Conservation (phyloP, 2,797 vertebrate species). For the Sebastes trivittatus region DNA sequence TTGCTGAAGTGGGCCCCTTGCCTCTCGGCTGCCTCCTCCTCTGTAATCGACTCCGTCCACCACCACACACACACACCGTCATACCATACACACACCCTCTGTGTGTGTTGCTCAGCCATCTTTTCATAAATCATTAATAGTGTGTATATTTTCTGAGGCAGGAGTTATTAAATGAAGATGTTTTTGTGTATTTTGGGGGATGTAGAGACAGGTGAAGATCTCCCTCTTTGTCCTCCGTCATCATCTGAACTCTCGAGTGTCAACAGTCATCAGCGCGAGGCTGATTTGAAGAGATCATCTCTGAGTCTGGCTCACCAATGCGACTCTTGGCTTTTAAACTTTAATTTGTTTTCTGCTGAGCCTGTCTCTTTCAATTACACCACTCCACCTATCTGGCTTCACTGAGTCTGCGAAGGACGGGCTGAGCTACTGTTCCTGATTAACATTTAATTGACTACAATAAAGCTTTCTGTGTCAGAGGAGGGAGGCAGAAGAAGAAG, state of each 20-base stretch:
- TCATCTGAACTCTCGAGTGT: conserved; percentile 9
- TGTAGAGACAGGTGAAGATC: conserved; percentile 4
- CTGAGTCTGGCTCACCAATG: conserved; percentile 30
- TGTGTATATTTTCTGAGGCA: conserved; percentile 3
- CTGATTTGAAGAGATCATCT: conserved; percentile 49
- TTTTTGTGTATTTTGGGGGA: background rate
- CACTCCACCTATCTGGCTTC: conserved; percentile 53
- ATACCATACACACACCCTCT: background rate
- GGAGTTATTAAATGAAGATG: background rate
- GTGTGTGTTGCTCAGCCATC: background rate
- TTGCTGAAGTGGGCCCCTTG: conserved; percentile 73
- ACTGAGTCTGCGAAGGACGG: conserved; percentile 40
- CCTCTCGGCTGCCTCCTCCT: conserved; percentile 32
- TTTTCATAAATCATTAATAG: conserved; percentile 1
- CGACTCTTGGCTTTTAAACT: conserved; percentile 72
- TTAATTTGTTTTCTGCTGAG: conserved; percentile 80
- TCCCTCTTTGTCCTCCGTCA: background rate
- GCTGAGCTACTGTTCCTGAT: conserved; percentile 73
- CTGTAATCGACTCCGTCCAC: conserved; percentile 40
- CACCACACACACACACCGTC: background rate
- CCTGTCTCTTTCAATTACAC: conserved; percentile 78
- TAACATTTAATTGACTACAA: conserved; percentile 82
- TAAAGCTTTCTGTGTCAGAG: conserved; percentile 75
- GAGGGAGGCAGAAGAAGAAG: conserved; percentile 24
- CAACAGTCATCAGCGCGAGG: conserved; percentile 23